phyloP scores from a whole-genome alignment of 2,888 invertebrate genomes.

The Microdon myrmicae region DNA sequence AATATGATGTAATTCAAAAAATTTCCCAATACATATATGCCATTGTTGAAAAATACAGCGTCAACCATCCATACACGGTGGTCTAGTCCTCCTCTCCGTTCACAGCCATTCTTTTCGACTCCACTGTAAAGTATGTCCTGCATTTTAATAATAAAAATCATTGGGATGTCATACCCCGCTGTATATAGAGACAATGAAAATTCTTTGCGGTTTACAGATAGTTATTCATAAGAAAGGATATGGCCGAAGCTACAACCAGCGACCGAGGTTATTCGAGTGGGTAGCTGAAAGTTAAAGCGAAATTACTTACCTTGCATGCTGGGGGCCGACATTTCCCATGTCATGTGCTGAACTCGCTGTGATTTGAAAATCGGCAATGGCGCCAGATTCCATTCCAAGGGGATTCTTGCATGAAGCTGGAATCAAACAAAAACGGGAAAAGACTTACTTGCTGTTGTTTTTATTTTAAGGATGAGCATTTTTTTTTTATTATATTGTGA shows the following conservation, averaged over 20 bases:
- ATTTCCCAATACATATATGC: too few species aligned
- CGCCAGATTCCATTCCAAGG: slow-evolving; percentile 84
- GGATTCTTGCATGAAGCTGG: slow-evolving; percentile 77
- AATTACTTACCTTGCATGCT: slow-evolving; percentile 78
- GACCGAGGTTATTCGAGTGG: not conserved
- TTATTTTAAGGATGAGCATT: slow-evolving; percentile 15
- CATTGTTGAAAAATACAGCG: too few species aligned
- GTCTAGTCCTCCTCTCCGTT: too few species aligned
- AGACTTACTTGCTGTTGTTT: too few species aligned
- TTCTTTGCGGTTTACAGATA: slow-evolving; percentile 47
- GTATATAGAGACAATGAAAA: slow-evolving; percentile 45
- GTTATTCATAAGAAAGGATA: slow-evolving; percentile 32
- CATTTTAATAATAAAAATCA: slow-evolving; percentile 47
- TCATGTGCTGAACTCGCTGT: slow-evolving; percentile 86
- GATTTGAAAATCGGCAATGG: slow-evolving; percentile 81
- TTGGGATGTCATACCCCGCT: slow-evolving; percentile 33
- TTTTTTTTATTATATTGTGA: not conserved
- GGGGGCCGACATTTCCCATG: slow-evolving; percentile 82
- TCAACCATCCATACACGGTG: too few species aligned
- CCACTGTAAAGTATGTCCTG: slow-evolving; percentile 38
- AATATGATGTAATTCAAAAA: too few species aligned
- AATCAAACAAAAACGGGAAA: slow-evolving; percentile 55
- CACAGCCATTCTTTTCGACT: too few species aligned
- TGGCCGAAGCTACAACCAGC: not conserved
- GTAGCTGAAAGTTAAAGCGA: slow-evolving; percentile 4